These are phyloP conservation scores for Collichthys lucidus DNA, from an alignment of 2,113 vertebrate species.

Conservation along the genomic window DNA sequence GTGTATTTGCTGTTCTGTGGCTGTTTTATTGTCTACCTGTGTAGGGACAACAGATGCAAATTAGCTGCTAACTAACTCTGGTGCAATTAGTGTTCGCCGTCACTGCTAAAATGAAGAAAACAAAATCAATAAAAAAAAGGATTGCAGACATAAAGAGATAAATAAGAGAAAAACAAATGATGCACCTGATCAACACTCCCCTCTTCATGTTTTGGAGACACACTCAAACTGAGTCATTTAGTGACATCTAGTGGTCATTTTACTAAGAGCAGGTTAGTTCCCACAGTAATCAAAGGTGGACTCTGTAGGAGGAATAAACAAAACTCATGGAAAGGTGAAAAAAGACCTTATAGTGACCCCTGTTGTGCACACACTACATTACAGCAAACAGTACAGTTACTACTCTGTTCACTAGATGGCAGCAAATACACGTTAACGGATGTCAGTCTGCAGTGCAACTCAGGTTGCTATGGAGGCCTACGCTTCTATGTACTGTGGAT, in stretches of 20 bases:
- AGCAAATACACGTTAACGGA: constrained; percentile 54
- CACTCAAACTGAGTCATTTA: not conserved
- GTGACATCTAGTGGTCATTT: constrained; percentile 64
- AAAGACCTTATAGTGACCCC: constrained; percentile 58
- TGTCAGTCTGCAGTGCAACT: not conserved
- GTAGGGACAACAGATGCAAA: too few species aligned
- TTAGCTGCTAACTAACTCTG: too few species aligned
- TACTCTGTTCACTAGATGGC: constrained; percentile 58
- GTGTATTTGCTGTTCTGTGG: too few species aligned
- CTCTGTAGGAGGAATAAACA: constrained; percentile 17
- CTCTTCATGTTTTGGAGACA: not conserved
- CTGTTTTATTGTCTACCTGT: too few species aligned
- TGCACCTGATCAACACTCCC: not conserved
- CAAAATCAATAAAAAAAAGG: not conserved
- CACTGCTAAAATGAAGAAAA: too few species aligned
- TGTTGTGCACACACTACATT: constrained; percentile 32
- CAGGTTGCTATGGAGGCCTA: constrained; percentile 6
- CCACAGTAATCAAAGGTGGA: constrained; percentile 34
- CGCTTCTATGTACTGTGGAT: not conserved
- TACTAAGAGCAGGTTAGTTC: constrained; percentile 3
- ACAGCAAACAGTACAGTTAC: not conserved
- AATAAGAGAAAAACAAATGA: not conserved
- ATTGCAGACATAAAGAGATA: not conserved
- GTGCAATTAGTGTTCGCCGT: too few species aligned
- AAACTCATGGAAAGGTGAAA: constrained; percentile 20